A percentile compares a stretch with the other conserved stretches of the same genome.
These are phyloP conservation scores for Melieria crassipennis DNA, from an alignment of 2,888 invertebrate genomes.

Conservation along the genomic window DNA sequence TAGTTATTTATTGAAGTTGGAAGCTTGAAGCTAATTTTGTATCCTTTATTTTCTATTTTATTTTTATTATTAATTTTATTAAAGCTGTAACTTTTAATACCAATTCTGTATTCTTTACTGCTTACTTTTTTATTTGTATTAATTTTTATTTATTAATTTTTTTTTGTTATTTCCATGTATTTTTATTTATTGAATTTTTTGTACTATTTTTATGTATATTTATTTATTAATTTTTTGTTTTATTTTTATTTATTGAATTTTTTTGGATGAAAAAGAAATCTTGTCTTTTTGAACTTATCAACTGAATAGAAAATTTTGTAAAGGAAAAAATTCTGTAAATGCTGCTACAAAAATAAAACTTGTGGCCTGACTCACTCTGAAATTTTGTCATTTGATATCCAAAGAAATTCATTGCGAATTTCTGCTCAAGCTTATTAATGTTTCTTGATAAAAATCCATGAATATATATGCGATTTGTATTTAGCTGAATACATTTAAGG, in stretches of 20 bases:
- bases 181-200: neutral
- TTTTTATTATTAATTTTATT: constrained; percentile 9
- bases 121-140: constrained; percentile 4
- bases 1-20: too few relatives aligned
- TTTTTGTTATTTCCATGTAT: neutral
- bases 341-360: too few relatives aligned
- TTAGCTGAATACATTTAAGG: too few relatives aligned
- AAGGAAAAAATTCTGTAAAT: too few relatives aligned
- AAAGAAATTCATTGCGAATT: too few relatives aligned
- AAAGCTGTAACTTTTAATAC: neutral
- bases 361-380: too few relatives aligned
- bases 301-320: too few relatives aligned
- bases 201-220: neutral
- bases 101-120: neutral
- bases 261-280: neutral
- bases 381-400: too few relatives aligned
- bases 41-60: neutral
- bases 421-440: too few relatives aligned
- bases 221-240: neutral
- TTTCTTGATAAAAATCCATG: too few relatives aligned
- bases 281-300: too few relatives aligned
- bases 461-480: too few relatives aligned
- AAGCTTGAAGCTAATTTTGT: neutral
- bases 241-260: neutral
- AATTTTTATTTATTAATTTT: neutral